phyloP scores from a whole-genome alignment of 2,888 invertebrate genomes.

The Pandemis heparana region DNA sequence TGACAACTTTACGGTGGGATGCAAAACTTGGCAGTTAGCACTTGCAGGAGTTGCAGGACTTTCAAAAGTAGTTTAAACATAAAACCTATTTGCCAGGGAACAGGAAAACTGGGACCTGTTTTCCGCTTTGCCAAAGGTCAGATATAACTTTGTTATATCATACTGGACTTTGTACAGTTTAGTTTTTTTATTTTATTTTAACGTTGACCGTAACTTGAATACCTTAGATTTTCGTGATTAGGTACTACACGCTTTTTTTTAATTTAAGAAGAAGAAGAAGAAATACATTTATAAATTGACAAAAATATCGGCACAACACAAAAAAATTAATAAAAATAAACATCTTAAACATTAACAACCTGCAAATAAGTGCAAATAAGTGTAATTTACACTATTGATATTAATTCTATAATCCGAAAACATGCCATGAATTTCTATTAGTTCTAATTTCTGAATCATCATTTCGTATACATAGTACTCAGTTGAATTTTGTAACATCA shows the following conservation, averaged over 20 bases:
- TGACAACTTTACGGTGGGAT: background rate
- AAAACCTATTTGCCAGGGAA: background rate
- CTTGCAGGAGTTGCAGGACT: conserved; percentile 2
- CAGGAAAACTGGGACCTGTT: background rate
- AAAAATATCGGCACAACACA: too few relatives aligned
- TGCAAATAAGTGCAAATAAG: too few relatives aligned
- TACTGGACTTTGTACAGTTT: too few relatives aligned
- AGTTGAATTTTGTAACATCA: background rate
- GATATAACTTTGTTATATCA: too few relatives aligned
- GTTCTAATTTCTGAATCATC: background rate
- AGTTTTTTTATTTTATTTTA: background rate
- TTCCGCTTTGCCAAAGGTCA: background rate
- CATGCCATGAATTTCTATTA: background rate
- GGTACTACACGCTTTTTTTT: too few relatives aligned
- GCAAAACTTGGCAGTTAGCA: background rate
- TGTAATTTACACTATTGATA: too few relatives aligned
- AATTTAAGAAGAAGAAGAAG: too few relatives aligned
- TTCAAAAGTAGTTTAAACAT: background rate
- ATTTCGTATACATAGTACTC: background rate
- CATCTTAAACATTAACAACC: too few relatives aligned
- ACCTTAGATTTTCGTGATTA: background rate
- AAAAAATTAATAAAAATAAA: too few relatives aligned
- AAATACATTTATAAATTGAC: too few relatives aligned
- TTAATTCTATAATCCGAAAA: too few relatives aligned
- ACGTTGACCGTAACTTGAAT: background rate